phyloP scores from a whole-genome alignment of 2,113 vertebrate genomes.

The Azemiops feae region DNA sequence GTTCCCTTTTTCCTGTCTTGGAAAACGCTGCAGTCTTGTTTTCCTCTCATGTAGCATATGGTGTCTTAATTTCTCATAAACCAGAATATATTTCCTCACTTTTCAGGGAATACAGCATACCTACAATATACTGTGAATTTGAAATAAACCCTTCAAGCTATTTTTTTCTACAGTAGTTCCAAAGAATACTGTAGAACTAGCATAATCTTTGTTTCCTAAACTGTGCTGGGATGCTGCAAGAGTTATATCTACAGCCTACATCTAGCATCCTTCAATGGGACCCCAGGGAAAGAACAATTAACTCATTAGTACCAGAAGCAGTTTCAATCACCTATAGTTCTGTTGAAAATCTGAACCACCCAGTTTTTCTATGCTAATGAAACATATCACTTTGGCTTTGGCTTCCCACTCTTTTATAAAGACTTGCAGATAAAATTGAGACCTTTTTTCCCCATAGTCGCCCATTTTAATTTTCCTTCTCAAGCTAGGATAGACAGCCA shows the following conservation, averaged over 20 bases:
- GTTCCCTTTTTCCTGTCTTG: neutral
- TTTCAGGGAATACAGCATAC: neutral
- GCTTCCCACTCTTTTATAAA: neutral
- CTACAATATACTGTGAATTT: neutral
- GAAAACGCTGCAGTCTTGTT: neutral
- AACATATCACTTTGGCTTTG: neutral
- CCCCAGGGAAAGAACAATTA: neutral
- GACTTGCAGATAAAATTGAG: neutral
- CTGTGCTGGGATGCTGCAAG: neutral
- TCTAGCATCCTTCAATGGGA: neutral
- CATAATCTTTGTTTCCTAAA: neutral
- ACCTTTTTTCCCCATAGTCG: accelerated
- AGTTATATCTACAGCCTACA: neutral
- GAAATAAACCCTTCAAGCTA: neutral
- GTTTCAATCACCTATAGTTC: neutral
- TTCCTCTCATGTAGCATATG: neutral
- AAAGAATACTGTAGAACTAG: neutral
- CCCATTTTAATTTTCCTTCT: neutral
- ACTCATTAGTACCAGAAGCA: neutral
- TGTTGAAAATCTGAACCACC: neutral
- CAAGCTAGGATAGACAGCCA: neutral
- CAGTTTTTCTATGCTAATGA: neutral
- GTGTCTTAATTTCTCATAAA: neutral
- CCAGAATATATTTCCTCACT: too few relatives aligned
- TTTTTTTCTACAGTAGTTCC: neutral